Percentiles rank a stretch among this genome's conserved stretches.
phyloP scores from a whole-genome alignment of 1,140 invertebrate genomes.

The Trinorchestia longiramus region DNA sequence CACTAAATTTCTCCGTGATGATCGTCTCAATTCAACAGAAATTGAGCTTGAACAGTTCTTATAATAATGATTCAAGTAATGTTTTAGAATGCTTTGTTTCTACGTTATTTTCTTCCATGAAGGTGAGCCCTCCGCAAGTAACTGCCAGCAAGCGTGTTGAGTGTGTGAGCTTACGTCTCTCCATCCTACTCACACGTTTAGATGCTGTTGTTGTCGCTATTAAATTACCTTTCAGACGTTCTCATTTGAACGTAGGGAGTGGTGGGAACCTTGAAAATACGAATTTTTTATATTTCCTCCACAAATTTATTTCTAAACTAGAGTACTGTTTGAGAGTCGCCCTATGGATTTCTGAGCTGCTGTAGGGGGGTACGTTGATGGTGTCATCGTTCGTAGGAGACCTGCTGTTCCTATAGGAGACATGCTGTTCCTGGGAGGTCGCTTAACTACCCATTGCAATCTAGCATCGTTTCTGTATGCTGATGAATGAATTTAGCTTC shows the following conservation, averaged over 20 bases:
- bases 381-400: not conserved
- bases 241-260: too few relatives aligned
- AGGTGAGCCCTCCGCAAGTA: not conserved
- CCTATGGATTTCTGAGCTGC: too few relatives aligned
- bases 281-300: too few relatives aligned
- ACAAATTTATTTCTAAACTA: too few relatives aligned
- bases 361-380: not conserved
- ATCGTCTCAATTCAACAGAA: not conserved
- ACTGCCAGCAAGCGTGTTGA: too few relatives aligned
- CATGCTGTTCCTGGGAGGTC: not conserved
- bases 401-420: not conserved
- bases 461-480: not conserved
- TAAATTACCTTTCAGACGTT: not conserved
- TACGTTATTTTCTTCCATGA: not conserved
- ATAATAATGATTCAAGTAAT: not conserved
- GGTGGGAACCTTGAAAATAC: not conserved
- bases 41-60: not conserved
- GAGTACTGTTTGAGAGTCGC: too few relatives aligned
- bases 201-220: not conserved
- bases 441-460: not conserved
- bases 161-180: not conserved
- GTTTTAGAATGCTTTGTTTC: not conserved
- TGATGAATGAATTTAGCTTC: not conserved
- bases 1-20: not conserved
- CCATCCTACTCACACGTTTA: not conserved